phyloP scores from a whole-genome alignment of 2,797 vertebrate genomes.

The Parambassis ranga region DNA sequence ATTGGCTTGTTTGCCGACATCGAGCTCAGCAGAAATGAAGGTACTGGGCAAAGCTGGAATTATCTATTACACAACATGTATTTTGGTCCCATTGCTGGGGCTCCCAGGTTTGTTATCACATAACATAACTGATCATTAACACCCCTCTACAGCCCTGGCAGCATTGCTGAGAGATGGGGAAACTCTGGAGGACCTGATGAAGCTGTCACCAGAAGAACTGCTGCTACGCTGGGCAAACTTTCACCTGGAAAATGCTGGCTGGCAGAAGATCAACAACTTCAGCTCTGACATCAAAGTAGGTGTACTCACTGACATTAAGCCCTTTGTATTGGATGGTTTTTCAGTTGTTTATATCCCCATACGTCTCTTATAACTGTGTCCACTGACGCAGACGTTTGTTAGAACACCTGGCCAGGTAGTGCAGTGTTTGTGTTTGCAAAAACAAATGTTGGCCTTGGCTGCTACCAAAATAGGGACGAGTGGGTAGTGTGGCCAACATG shows the following conservation, averaged over 20 bases:
- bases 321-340: too few relatives aligned
- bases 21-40: slow-evolving; percentile 97
- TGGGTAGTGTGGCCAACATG: background rate
- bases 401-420: background rate
- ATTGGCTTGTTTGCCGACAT: slow-evolving; percentile 98
- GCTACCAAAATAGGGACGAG: slow-evolving; percentile 1
- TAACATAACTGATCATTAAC: slow-evolving; percentile 17
- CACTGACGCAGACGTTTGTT: slow-evolving; percentile 11
- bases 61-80: background rate
- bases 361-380: background rate
- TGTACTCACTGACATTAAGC: background rate
- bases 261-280: slow-evolving; percentile 92
- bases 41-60: slow-evolving; percentile 61
- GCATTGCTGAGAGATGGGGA: slow-evolving; percentile 94
- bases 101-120: slow-evolving; percentile 12
- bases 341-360: background rate
- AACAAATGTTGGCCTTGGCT: slow-evolving; percentile 4
- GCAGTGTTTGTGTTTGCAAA: slow-evolving; percentile 33
- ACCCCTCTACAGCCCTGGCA: slow-evolving; percentile 82
- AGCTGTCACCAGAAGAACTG: slow-evolving; percentile 94
- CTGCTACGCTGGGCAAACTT: slow-evolving; percentile 96
- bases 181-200: slow-evolving; percentile 95
- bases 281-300: slow-evolving; percentile 93
- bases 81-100: background rate
- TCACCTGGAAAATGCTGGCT: slow-evolving; percentile 93